Conservation (phyloP, 2,888 invertebrate genomes). For the Drosophila paracracens region DNA sequence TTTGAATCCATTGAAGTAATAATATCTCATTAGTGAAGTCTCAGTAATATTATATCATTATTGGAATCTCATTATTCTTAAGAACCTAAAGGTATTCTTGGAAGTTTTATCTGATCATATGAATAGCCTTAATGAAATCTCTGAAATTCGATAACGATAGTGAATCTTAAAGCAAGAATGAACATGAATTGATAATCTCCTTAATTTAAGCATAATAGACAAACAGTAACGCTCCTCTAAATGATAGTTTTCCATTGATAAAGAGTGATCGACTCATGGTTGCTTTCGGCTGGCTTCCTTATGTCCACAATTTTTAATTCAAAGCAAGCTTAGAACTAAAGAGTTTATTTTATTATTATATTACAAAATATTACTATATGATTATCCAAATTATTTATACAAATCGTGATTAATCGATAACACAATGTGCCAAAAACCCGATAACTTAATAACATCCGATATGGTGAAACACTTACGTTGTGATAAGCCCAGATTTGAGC, state of each 20-base stretch:
- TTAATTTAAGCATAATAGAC: too few species aligned
- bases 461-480: slow-evolving; percentile 44
- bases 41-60: too few species aligned
- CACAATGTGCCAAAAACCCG: slow-evolving; percentile 51
- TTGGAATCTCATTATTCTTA: too few species aligned
- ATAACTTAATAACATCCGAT: slow-evolving; percentile 53
- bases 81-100: too few species aligned
- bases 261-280: neutral
- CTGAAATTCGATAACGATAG: too few species aligned
- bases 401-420: neutral
- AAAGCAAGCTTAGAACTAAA: slow-evolving; percentile 3
- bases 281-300: neutral
- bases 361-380: too few species aligned
- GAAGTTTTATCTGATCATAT: too few species aligned
- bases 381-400: slow-evolving; percentile 39
- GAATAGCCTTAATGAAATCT: too few species aligned
- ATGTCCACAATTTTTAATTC: neutral
- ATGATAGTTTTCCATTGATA: neutral
- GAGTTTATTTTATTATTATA: neutral
- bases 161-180: neutral
- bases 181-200: neutral
- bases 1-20: too few species aligned
- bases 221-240: neutral
- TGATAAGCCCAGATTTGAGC: neutral
- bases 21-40: too few species aligned